Base-by-base conservation (phyloP, 2,797 vertebrate species). In the Bovichtus diacanthus region DNA sequence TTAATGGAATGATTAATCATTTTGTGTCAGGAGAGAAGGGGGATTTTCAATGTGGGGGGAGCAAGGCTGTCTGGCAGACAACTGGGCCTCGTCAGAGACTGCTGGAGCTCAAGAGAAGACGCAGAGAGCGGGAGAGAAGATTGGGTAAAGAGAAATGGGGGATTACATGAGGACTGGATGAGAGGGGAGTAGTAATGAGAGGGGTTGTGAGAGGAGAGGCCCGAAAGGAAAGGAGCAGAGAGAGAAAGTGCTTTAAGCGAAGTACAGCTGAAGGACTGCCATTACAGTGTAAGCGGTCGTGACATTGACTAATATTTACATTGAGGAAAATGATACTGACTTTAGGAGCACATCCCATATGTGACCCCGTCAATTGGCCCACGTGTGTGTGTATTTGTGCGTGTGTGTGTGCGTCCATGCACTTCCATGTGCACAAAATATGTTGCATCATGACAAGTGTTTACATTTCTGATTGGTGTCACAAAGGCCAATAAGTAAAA, bases 261-360 rank as follows among this genome's bases (percentile, higher is more conserved):
- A 90, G 77, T 65, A 69, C 78, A 82, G 59, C 78, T 71, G 75
- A 85, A 82, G 64, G 63, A 74, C 76, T 89, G 74, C 82, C 74
- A 78, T 92, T 89, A 86, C 81, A 79, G 80, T 69, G 69, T 90
- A 90, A 93, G 90, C 39, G 67, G 50, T 80, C 63, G 71, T 88
- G 89, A 93, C 90, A 87, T 41, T 76, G 75, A 81, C 90, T 92
- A 85, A 93, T 91, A 88, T 92, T 91, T 93, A 84, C 85, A 74
- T 87, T 90, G 49, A n/a, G 86, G 81, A 90, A 93, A 91, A 80
- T 55, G 76, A 91, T 89, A 82, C 89, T 53, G 83, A 86, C 83
- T 87, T 86, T 61, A 84, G 82, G 79, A 87, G 85, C 75, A 87
- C 90, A 90, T 84, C 87, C 87, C 85, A 87, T 82, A 87, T 91